These are phyloP conservation scores for Anguilla pacifica DNA, from an alignment of 2,797 vertebrate genomes.

Conservation along the genomic window DNA sequence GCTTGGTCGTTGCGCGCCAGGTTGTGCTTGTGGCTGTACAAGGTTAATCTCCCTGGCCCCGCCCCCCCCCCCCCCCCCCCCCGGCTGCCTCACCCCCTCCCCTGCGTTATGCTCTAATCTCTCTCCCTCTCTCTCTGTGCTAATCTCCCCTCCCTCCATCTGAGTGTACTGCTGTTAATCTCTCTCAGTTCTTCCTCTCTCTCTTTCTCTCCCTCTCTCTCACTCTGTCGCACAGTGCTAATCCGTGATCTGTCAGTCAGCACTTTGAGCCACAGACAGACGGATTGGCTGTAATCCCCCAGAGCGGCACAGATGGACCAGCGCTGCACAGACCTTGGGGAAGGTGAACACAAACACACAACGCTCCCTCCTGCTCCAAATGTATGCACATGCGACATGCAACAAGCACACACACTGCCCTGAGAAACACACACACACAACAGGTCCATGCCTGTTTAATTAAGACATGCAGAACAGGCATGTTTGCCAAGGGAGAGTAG, in stretches of 20 bases:
- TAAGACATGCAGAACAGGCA: not conserved
- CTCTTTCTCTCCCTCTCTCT: slow-evolving; percentile 29
- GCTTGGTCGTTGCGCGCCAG: slow-evolving; percentile 28
- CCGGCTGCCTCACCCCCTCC: not conserved
- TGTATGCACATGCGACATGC: not conserved
- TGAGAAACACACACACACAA: not conserved
- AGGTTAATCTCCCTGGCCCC: slow-evolving; percentile 46
- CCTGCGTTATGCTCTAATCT: slow-evolving; percentile 45
- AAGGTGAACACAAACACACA: slow-evolving; percentile 55
- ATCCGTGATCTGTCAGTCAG: slow-evolving; percentile 76
- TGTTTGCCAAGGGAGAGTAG: not conserved
- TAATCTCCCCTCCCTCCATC: slow-evolving; percentile 39
- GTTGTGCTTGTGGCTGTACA: slow-evolving; percentile 44
- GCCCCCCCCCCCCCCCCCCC: not conserved
- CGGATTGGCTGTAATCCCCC: slow-evolving; percentile 75
- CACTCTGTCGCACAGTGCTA: slow-evolving; percentile 53
- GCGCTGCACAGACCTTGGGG: slow-evolving; percentile 64
- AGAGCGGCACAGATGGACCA: slow-evolving; percentile 71
- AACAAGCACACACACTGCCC: not conserved
- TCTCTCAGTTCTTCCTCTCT: slow-evolving; percentile 10
- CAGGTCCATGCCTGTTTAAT: not conserved
- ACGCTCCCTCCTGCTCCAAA: not conserved
- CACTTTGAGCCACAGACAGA: slow-evolving; percentile 78
- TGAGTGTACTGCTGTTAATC: slow-evolving; percentile 28
- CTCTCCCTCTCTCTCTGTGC: slow-evolving; percentile 35